Base-by-base conservation (phyloP, 2,888 invertebrate genomes). In the Parascotia fuliginaria region DNA sequence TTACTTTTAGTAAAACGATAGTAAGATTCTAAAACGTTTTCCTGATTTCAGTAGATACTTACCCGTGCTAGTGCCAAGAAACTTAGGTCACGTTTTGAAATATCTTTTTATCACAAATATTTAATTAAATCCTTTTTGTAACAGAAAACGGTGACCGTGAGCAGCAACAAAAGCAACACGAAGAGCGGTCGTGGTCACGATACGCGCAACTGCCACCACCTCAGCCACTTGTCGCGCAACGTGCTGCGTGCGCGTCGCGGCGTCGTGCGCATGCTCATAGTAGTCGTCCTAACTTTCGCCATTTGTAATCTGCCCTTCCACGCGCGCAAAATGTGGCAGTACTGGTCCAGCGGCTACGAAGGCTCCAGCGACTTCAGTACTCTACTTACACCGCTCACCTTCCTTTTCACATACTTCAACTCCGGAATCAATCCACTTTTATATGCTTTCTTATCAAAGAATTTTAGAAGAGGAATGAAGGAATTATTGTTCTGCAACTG, bases 221-320 rank as follows among this genome's bases (percentile, higher is more conserved):
- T 95, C 73, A 94, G 95, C 24, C 95, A 95, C 63, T 93, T 96
- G 38, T 95, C 96, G 40, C 95, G 94, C 68, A 96, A 96, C 79
- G 96, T 96, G 9, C 84, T 97, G 54, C 94, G 95, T 42, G 96
- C 97, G 16, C 93, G 97, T 13, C 94, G 96, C 24, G 96, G 97
- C 38, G 98, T 98, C 39, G 97, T 98, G 64, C 95, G 97, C 57
- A 96, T 98, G 95, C 93, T 98, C 65, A 96, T 98, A 56, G 95
- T 96, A 19, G 96, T 98, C 38, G 97, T 98, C 39, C 93, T 96
- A 62, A 96, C 97, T 42, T 98, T 98, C 85, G 97, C 97, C 11
- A 78, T 97, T 28, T 97, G 98, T 89, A 97, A 98, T 83, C 89
- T 98, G 55, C 98, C 98, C 0, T 96, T 96, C 87, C 98, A 98